Evolutionary conservation across 2,888 invertebrate species (phyloP).

Genomic region (Fabriciana adippe): DNA sequence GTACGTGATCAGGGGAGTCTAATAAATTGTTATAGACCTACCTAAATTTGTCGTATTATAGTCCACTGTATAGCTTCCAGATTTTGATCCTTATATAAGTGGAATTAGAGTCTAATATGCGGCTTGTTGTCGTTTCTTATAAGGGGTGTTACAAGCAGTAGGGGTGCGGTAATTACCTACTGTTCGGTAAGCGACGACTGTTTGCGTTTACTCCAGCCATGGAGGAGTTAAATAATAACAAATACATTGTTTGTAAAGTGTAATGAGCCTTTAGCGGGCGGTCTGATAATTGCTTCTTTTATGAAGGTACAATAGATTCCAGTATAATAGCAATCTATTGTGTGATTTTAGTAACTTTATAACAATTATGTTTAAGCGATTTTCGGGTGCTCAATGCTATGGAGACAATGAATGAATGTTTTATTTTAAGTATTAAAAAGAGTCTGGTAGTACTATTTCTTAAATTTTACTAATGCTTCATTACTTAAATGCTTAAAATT

Average conservation of each 20-base stretch:
- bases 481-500: too few relatives aligned
- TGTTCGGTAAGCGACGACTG: constrained; percentile 62
- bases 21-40: constrained; percentile 50
- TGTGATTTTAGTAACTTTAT: constrained; percentile 27
- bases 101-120: constrained; percentile 43
- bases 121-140: constrained; percentile 28
- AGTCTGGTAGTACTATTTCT: too few relatives aligned
- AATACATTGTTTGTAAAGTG: constrained; percentile 64
- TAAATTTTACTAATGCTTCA: too few relatives aligned
- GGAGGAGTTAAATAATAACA: constrained; percentile 68
- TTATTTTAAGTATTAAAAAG: background rate
- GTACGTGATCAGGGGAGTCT: constrained; percentile 38
- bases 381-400: constrained; percentile 22
- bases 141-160: constrained; percentile 57
- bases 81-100: constrained; percentile 33
- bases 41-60: constrained; percentile 48
- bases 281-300: constrained; percentile 57
- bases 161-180: constrained; percentile 69
- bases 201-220: constrained; percentile 59
- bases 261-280: constrained; percentile 59
- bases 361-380: constrained; percentile 28
- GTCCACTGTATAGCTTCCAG: constrained; percentile 17
- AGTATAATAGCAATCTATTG: constrained; percentile 40
- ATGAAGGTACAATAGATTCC: constrained; percentile 36
- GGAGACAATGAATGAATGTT: background rate